phyloP scores from a whole-genome alignment of 2,888 invertebrate species.

The Euspilapteryx auroguttella region DNA sequence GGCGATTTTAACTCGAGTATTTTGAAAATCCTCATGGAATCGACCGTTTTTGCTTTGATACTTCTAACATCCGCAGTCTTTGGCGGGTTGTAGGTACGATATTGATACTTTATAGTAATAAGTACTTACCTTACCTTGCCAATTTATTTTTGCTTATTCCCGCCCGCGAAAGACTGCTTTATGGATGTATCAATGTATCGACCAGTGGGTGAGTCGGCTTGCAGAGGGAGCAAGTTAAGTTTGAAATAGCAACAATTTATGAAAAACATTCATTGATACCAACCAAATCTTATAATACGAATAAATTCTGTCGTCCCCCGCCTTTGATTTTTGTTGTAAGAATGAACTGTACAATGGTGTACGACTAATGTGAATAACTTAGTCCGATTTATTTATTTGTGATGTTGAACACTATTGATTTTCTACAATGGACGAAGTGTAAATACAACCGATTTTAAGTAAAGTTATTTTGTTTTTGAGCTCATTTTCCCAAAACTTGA shows the following conservation, averaged over 20 bases:
- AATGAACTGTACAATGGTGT: slow-evolving; percentile 48
- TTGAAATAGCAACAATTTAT: slow-evolving; percentile 23
- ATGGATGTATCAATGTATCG: slow-evolving; percentile 18
- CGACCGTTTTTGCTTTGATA: slow-evolving; percentile 22
- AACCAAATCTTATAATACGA: too few species aligned
- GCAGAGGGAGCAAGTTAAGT: slow-evolving; percentile 34
- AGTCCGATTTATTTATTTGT: slow-evolving; percentile 61
- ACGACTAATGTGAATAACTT: slow-evolving; percentile 52
- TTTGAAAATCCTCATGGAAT: slow-evolving; percentile 32
- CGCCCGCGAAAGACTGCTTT: slow-evolving; percentile 21
- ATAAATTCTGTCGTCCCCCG: slow-evolving; percentile 33
- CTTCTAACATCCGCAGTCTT: slow-evolving; percentile 17
- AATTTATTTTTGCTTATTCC: slow-evolving; percentile 15
- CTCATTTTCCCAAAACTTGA: too few species aligned
- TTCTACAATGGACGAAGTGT: slow-evolving; percentile 60
- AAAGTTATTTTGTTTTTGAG: slow-evolving; percentile 57
- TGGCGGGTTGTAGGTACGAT: slow-evolving; percentile 20
- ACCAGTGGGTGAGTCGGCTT: slow-evolving; percentile 27
- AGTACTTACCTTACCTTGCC: too few species aligned
- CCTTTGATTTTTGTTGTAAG: slow-evolving; percentile 48
- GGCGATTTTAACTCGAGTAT: slow-evolving; percentile 20
- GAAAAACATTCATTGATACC: too few species aligned
- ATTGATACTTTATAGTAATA: too few species aligned
- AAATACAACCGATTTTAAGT: slow-evolving; percentile 62
- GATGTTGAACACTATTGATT: slow-evolving; percentile 60